Base-by-base conservation (phyloP, 2,888 invertebrate species). In the Hermodice carunculata region DNA sequence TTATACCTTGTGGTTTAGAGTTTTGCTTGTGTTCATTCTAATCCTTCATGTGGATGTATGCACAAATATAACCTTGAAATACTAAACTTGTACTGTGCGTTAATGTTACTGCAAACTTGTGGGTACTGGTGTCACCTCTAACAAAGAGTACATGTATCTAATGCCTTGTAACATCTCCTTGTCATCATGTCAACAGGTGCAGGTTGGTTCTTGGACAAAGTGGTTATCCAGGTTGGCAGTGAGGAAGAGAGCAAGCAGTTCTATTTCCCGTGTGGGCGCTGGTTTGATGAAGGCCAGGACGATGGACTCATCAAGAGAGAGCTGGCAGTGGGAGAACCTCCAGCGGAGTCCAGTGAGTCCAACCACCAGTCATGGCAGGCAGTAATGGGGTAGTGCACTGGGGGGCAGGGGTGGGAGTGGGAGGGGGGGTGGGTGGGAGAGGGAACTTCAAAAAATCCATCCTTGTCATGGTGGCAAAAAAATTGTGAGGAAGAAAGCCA, bases 261-360 rank as follows among this genome's bases (percentile, higher is more conserved):
- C 58, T 72, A 69, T 67, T 80, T 81, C 67, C 76, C 75, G 5
- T 79, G 79, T 67, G 64, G 73, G 54, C 75, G 74, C 46, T 82
- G 82, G 82, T 61, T 82, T 52, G 81, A 82, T 56, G 67, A 69
- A 29, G 76, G 76, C 17, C 71, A 76, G 58, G 80, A 77, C 14
- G 82, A 82, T 54, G 67, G 70, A 17, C 65, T 71, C 61, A 80
- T 74, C 19, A 74, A 76, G 37, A 58, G 81, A 52, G 75, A 77
- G 60, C 63, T 82, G 6, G 40, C 64, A 19, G 66, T 74, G 11
- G 61, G 57, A 43, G 69, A 70, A 5, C 67, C 67, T 8, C 63
- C 65, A 14, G 44, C 54, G 31, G 67, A 61, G 37, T 52, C 67
- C 5, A 40, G 65, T 65, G 43, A 62, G 65, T 61, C 6, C 24